Base-by-base conservation (phyloP, 2,888 invertebrate species). In the Brassicogethes aeneus region DNA sequence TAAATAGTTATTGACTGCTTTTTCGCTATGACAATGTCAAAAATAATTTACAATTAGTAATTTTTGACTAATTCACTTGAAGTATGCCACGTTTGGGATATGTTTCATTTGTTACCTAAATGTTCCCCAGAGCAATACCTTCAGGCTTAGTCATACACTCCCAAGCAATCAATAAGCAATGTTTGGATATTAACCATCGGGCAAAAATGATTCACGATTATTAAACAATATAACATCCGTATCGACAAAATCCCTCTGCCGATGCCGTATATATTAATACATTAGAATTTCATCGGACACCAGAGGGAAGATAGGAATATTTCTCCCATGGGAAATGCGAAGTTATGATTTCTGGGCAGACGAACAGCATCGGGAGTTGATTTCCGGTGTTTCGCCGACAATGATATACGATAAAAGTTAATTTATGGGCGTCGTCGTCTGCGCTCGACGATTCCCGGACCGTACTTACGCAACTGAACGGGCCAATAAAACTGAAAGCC, bases 381-480 rank as follows among this genome's bases (percentile, higher is more conserved):
- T 23, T 23, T 23, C 23, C 23, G 23, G 23, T 23, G 23, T 23
- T 23, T 5, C 5, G 23, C 23, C 23, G 10, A 23, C 23, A 23
- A 23, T 23, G 23, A 23, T 23, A 23, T 23, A 23, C 23, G 23
- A 23, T 23, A 23, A 23, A 23, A 23, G 23, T 23, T 23, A 23
- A 23, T 23, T 23, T 23, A 23, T 23, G 23, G 10, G 23, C 23
- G 23, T 7, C 23, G n/a, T n/a, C 23, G 23, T 23, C 23, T 23
- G n/a, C n/a, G n/a, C n/a, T n/a, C n/a, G n/a, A n/a, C n/a, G n/a
- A n/a, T n/a, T n/a, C n/a, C n/a, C n/a, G 23, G 23, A 23, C 10
- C 23, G 5, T 23, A 23, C 23, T 10, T 23, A 23, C 23, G 10
- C 23, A 23, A 23, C 10, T 23, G 5, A 23, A 7, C 23, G 5